Conservation (phyloP, 2,113 vertebrate genomes). For the Argyrosomus japonicus region DNA sequence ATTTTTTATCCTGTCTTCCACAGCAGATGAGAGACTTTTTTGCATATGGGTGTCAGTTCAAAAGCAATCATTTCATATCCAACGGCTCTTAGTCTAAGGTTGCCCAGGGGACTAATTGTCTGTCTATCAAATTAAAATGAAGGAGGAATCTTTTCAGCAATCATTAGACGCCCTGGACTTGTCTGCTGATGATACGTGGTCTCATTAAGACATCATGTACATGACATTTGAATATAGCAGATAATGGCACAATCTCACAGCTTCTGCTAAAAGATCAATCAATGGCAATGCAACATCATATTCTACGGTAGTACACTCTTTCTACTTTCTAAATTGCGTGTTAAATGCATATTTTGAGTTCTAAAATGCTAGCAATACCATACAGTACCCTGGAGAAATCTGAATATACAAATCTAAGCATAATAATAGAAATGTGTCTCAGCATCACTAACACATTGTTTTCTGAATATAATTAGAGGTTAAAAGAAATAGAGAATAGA, state of each 20-base stretch:
- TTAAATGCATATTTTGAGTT: not conserved
- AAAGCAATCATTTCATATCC: constrained; percentile 59
- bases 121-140: constrained; percentile 57
- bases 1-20: constrained; percentile 53
- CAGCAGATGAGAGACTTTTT: constrained; percentile 55
- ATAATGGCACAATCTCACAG: constrained; percentile 9
- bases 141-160: constrained; percentile 26
- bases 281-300: not conserved
- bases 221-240: constrained; percentile 9
- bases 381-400: constrained; percentile 7
- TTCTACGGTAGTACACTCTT: not conserved
- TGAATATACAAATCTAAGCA: constrained; percentile 36
- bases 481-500: not conserved
- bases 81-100: constrained; percentile 10
- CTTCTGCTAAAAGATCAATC: not conserved
- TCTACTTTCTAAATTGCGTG: constrained; percentile 7
- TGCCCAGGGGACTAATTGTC: constrained; percentile 54
- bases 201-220: constrained; percentile 38
- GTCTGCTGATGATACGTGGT: constrained; percentile 24
- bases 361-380: not conserved
- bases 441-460: not conserved
- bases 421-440: not conserved
- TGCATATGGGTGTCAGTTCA: constrained; percentile 49
- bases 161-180: constrained; percentile 28
- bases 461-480: not conserved